These are phyloP conservation scores for Zaprionus africanus DNA, from an alignment of 1,140 invertebrate species.

Conservation along the genomic window DNA sequence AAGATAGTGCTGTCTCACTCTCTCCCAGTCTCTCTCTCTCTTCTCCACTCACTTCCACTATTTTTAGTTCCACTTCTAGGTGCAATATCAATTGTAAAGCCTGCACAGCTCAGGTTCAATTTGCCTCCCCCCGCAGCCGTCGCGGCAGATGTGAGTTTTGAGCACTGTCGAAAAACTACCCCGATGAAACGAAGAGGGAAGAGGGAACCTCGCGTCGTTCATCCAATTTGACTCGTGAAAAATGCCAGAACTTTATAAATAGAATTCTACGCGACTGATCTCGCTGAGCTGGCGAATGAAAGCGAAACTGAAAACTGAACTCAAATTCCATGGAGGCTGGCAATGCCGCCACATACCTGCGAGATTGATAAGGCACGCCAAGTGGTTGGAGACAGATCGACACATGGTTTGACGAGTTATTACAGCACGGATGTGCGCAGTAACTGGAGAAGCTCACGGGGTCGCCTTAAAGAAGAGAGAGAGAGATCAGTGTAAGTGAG, in stretches of 20 bases:
- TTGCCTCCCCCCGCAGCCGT: slow-evolving; percentile 33
- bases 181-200: slow-evolving; percentile 33
- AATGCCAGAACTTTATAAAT: slow-evolving; percentile 66
- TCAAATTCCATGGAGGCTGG: slow-evolving; percentile 41
- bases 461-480: not conserved
- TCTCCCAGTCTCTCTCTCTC: not conserved
- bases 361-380: slow-evolving; percentile 39
- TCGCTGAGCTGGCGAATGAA: slow-evolving; percentile 31
- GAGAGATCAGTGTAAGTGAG: slow-evolving; percentile 29
- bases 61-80: slow-evolving; percentile 49
- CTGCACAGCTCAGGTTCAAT: slow-evolving; percentile 66
- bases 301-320: slow-evolving; percentile 33
- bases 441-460: slow-evolving; percentile 57
- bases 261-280: slow-evolving; percentile 38
- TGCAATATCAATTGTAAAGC: slow-evolving; percentile 64
- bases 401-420: slow-evolving; percentile 34
- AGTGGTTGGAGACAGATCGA: slow-evolving; percentile 22
- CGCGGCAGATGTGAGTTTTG: slow-evolving; percentile 50
- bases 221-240: slow-evolving; percentile 67
- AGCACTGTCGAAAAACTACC: slow-evolving; percentile 58
- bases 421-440: slow-evolving; percentile 45
- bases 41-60: slow-evolving; percentile 18
- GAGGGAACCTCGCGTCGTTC: slow-evolving; percentile 11
- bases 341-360: slow-evolving; percentile 33
- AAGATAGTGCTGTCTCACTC: not conserved